A percentile compares a stretch with the other conserved stretches of the same genome.
Evolutionary conservation across 2,113 vertebrate genomes (phyloP).

Genomic region (Tichodroma muraria): DNA sequence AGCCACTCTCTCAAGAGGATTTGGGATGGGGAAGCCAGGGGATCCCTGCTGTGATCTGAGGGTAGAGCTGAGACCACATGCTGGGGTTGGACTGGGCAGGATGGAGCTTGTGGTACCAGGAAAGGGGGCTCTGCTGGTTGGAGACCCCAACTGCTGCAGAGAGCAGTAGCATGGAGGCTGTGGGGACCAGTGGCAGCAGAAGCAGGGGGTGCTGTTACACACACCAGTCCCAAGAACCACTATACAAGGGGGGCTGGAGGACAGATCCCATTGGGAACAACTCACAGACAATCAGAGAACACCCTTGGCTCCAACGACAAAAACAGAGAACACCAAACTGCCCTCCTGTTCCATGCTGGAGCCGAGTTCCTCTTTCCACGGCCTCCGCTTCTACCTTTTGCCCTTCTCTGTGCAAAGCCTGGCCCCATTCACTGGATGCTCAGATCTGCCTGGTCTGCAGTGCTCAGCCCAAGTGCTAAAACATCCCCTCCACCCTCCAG

Average conservation of each 20-base stretch:
- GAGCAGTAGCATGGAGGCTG: background rate
- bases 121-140: background rate
- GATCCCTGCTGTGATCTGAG: background rate
- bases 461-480: background rate
- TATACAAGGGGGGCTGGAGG: background rate
- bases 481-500: background rate
- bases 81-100: background rate
- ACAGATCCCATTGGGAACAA: background rate
- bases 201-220: background rate
- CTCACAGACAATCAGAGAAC: background rate
- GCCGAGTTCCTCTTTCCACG: background rate
- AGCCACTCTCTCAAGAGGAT: background rate
- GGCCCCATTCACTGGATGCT: background rate
- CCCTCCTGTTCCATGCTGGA: background rate
- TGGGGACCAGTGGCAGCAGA: background rate
- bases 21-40: background rate
- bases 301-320: background rate
- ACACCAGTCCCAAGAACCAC: background rate
- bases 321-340: background rate
- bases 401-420: background rate
- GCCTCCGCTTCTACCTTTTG: background rate
- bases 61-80: background rate
- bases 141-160: rapidly evolving
- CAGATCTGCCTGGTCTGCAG: background rate
- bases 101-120: background rate